phyloP scores from a whole-genome alignment of 2,888 invertebrate species.

The Agrochola lota region DNA sequence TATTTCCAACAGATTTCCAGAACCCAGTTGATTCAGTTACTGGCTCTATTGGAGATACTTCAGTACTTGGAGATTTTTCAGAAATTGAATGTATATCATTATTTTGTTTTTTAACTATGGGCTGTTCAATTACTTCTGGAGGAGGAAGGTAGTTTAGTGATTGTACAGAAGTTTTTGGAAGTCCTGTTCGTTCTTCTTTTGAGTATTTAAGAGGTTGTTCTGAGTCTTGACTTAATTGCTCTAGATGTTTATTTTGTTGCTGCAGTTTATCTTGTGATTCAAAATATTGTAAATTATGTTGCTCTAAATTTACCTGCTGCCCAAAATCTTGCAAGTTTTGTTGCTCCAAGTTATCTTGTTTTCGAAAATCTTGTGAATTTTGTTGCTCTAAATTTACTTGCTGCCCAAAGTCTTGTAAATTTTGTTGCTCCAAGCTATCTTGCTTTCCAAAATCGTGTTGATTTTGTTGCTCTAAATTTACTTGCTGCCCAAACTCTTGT shows the following conservation, averaged over 20 bases:
- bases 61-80: conserved; percentile 23
- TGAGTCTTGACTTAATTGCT: conserved; percentile 20
- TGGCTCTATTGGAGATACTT: conserved; percentile 66
- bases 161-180: conserved; percentile 21
- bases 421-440: conserved; percentile 56
- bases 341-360: conserved; percentile 9
- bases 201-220: conserved; percentile 30
- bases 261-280: neutral
- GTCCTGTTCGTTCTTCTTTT: conserved; percentile 33
- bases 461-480: conserved; percentile 30
- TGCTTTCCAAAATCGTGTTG: conserved; percentile 15
- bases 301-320: conserved; percentile 7
- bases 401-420: conserved; percentile 23
- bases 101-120: conserved; percentile 39
- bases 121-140: conserved; percentile 35
- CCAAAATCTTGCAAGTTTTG: conserved; percentile 28
- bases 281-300: conserved; percentile 34
- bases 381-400: conserved; percentile 24
- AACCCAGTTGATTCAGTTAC: conserved; percentile 87
- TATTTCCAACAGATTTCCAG: conserved; percentile 90
- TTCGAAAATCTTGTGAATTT: conserved; percentile 14
- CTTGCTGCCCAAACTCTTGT: conserved; percentile 17
- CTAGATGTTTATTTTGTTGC: conserved; percentile 59
- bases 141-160: conserved; percentile 3
- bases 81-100: conserved; percentile 24